Conservation (phyloP, 2,797 vertebrate species). For the Okamejei kenojei region DNA sequence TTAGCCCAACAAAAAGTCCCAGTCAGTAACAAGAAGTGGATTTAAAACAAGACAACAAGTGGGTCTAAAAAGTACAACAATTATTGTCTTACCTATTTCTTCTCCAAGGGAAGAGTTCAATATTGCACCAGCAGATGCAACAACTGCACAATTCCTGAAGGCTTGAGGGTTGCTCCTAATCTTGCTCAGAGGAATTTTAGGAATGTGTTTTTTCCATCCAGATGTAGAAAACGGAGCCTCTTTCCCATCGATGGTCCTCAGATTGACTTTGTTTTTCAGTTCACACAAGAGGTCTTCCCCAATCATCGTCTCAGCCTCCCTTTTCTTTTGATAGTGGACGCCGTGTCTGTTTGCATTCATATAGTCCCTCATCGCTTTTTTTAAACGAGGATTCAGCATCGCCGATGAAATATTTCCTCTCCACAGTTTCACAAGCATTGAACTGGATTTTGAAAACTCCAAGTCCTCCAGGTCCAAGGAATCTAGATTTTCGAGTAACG, state of each 20-base stretch:
- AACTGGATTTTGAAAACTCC: constrained; percentile 73
- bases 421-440: constrained; percentile 79
- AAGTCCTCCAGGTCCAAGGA: constrained; percentile 62
- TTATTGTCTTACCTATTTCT: constrained; percentile 85
- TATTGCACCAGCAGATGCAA: constrained; percentile 91
- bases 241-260: constrained; percentile 79
- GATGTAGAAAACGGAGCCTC: constrained; percentile 80
- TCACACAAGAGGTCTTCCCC: constrained; percentile 74
- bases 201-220: constrained; percentile 80
- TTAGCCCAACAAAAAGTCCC: not conserved
- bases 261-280: constrained; percentile 65
- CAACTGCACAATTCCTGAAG: constrained; percentile 82
- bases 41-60: rapidly evolving
- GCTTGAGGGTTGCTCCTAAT: constrained; percentile 59
- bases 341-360: constrained; percentile 82
- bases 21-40: not conserved
- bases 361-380: constrained; percentile 86
- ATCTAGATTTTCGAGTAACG: constrained; percentile 31
- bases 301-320: constrained; percentile 51
- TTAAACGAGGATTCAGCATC: constrained; percentile 84
- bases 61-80: rapidly evolving
- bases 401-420: constrained; percentile 71
- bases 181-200: constrained; percentile 61
- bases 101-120: constrained; percentile 83
- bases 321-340: constrained; percentile 69